A percentile compares a stretch with the other conserved stretches of the same genome.
These are phyloP conservation scores for Hololepta plana DNA, from an alignment of 2,888 invertebrate species.

Conservation along the genomic window DNA sequence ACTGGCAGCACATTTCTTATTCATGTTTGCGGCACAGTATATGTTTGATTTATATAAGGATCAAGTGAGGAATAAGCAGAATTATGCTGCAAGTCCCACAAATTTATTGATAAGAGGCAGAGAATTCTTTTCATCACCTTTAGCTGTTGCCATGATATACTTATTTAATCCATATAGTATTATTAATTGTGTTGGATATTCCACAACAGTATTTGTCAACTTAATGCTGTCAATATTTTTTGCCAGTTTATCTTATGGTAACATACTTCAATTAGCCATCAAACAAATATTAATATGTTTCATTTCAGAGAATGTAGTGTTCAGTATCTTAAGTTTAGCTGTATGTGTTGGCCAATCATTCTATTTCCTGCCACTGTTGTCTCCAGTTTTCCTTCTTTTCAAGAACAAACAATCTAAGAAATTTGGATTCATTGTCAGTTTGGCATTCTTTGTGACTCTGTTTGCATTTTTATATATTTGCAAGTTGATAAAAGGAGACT, in stretches of 20 bases:
- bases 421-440: conserved; percentile 1
- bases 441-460: conserved; percentile 5
- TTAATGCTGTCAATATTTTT: conserved; percentile 57
- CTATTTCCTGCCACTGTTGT: conserved; percentile 65
- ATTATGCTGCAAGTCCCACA: conserved; percentile 39
- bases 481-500: conserved; percentile 41
- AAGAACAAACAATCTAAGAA: conserved; percentile 20
- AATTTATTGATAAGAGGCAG: conserved; percentile 33
- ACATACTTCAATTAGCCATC: conserved; percentile 1
- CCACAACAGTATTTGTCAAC: conserved; percentile 82
- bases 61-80: conserved; percentile 31
- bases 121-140: conserved; percentile 40
- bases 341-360: conserved; percentile 66
- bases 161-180: conserved; percentile 81
- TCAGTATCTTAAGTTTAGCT: conserved; percentile 51
- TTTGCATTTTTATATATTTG: conserved; percentile 36
- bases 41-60: conserved; percentile 34
- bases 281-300: conserved; percentile 5
- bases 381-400: conserved; percentile 58
- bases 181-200: conserved; percentile 71
- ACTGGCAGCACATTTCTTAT: conserved; percentile 56
- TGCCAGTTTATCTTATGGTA: conserved; percentile 14
- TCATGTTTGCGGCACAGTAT: conserved; percentile 50
- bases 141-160: conserved; percentile 60
- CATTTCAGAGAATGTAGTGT: conserved; percentile 33